phyloP scores from a whole-genome alignment of 2,797 vertebrate genomes.

The Gorsachius magnificus region DNA sequence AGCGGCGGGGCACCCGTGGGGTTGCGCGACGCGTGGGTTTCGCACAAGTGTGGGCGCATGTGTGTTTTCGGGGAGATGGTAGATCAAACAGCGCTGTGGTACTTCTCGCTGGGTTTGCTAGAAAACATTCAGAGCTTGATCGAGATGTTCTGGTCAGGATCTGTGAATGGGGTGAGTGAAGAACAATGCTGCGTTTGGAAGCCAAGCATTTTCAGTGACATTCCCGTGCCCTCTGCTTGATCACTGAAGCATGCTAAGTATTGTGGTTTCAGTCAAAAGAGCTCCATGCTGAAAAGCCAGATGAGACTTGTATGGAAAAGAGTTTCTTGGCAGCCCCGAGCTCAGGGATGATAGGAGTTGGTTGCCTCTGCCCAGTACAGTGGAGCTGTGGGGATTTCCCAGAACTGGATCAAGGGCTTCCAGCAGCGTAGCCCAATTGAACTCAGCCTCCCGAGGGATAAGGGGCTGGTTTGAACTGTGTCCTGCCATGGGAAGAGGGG shows the following conservation, averaged over 20 bases:
- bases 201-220: conserved; percentile 64
- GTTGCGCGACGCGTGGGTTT: fast-evolving
- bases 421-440: conserved; percentile 45
- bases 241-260: conserved; percentile 55
- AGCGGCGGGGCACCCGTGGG: fast-evolving
- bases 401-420: conserved; percentile 62
- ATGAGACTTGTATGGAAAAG: conserved; percentile 60
- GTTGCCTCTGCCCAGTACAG: conserved; percentile 49
- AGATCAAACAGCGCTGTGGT: background rate
- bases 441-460: background rate
- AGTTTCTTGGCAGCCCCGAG: conserved; percentile 25
- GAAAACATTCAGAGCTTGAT: background rate
- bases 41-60: fast-evolving
- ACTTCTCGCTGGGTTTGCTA: background rate
- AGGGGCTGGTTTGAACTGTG: conserved; percentile 37
- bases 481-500: conserved; percentile 44
- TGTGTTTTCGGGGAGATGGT: background rate
- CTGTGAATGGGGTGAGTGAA: conserved; percentile 40
- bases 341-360: conserved; percentile 28
- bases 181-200: conserved; percentile 51
- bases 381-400: conserved; percentile 58
- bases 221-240: conserved; percentile 59
- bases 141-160: conserved; percentile 13
- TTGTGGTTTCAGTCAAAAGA: conserved; percentile 68
- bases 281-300: conserved; percentile 69